These are phyloP conservation scores for Drosophila setosimentum DNA, from an alignment of 2,888 invertebrate genomes.

Conservation along the genomic window DNA sequence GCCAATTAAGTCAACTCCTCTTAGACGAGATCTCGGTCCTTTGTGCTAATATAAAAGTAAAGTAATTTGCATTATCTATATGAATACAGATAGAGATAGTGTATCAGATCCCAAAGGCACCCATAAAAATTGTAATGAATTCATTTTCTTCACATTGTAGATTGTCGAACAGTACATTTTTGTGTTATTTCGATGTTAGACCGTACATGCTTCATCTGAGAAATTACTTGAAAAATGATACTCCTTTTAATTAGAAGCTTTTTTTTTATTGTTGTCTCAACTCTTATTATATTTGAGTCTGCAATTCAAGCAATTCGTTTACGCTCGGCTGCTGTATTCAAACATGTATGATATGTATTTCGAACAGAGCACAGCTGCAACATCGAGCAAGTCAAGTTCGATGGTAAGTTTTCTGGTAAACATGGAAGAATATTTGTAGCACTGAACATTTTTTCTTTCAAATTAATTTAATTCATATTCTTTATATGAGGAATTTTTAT, in stretches of 20 bases:
- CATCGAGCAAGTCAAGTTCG: slow-evolving; percentile 32
- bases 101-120: neutral
- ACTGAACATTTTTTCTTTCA: neutral
- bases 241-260: neutral
- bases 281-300: neutral
- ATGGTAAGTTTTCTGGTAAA: neutral
- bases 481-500: neutral
- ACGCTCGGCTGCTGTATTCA: neutral
- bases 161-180: neutral
- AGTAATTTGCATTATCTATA: neutral
- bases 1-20: neutral
- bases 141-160: neutral
- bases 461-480: neutral
- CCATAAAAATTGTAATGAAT: neutral
- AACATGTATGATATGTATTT: slow-evolving; percentile 4
- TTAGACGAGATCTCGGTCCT: neutral
- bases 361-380: neutral
- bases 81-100: too few species aligned
- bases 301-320: neutral
- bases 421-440: neutral
- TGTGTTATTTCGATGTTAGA: neutral
- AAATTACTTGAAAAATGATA: neutral
- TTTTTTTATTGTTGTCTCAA: neutral
- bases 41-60: neutral
- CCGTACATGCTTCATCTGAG: neutral